These are phyloP conservation scores for Periparus ater DNA, from an alignment of 2,797 vertebrate genomes.

Conservation along the genomic window DNA sequence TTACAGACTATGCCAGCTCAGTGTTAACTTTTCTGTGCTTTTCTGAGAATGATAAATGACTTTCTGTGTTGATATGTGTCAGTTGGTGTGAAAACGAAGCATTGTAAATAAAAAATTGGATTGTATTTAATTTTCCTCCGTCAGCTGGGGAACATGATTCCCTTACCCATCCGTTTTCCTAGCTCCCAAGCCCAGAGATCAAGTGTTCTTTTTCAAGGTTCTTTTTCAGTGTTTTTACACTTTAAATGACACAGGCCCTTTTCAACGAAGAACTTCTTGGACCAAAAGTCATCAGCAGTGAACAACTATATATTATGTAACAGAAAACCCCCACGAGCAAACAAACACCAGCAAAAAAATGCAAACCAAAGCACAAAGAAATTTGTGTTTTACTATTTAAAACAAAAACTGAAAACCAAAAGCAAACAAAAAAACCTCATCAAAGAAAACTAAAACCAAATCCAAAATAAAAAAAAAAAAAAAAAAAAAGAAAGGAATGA, in stretches of 20 bases:
- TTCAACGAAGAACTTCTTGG: not conserved
- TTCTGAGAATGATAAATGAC: not conserved
- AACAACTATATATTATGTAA: not conserved
- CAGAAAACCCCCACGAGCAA: not conserved
- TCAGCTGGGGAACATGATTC: not conserved
- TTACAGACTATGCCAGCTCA: not conserved
- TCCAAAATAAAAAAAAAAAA: not conserved
- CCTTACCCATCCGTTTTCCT: accelerated
- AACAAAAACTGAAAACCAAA: not conserved
- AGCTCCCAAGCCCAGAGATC: not conserved
- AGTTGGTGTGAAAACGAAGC: not conserved
- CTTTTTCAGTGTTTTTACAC: not conserved
- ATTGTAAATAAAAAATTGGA: not conserved
- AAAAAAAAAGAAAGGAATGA: not conserved
- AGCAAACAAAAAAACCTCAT: not conserved
- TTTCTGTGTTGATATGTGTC: not conserved
- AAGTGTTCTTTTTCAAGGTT: not conserved
- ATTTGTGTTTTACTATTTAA: not conserved
- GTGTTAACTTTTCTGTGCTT: not conserved
- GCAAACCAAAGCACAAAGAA: not conserved
- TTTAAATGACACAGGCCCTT: not conserved
- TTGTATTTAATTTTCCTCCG: not conserved
- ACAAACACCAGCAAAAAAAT: not conserved
- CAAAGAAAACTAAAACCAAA: not conserved
- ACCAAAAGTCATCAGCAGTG: not conserved